These are phyloP conservation scores for Dexiosoma caninum DNA, from an alignment of 2,888 invertebrate genomes.

Conservation along the genomic window DNA sequence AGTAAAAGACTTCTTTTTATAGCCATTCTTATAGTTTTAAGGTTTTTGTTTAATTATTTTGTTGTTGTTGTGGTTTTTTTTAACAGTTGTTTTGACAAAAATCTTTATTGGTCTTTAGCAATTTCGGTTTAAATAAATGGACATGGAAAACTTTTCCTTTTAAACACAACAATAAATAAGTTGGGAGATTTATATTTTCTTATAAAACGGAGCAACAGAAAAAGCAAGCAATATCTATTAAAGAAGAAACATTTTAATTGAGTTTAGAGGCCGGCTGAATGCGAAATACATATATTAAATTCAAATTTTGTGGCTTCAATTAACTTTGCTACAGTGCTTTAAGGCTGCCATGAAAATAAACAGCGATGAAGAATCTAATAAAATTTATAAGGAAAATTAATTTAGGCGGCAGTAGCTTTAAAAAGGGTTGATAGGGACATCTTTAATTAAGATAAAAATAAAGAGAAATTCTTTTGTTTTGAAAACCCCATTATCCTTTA, in stretches of 20 bases:
- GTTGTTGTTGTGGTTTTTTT: conserved; percentile 47
- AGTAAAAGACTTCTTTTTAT: background rate
- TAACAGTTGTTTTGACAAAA: conserved; percentile 10
- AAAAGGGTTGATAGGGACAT: background rate
- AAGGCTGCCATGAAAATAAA: background rate
- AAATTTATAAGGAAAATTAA: background rate
- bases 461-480: background rate
- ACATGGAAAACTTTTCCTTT: background rate
- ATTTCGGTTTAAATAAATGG: conserved; percentile 20
- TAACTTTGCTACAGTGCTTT: background rate
- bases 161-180: background rate
- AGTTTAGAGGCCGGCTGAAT: background rate
- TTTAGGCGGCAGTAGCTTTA: background rate
- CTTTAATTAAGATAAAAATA: background rate
- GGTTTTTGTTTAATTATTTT: conserved; percentile 52
- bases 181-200: conserved; percentile 11
- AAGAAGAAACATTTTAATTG: conserved; percentile 39
- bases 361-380: background rate
- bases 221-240: background rate
- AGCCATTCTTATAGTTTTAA: conserved; percentile 14
- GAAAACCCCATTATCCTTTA: background rate
- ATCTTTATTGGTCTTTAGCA: conserved; percentile 34
- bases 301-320: conserved; percentile 42
- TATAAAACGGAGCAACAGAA: background rate
- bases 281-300: conserved; percentile 34